Evolutionary conservation across 2,113 vertebrate genomes (phyloP), one percentile per base, ranked within the genome.

Genomic region (Dissostichus mawsoni): DNA sequence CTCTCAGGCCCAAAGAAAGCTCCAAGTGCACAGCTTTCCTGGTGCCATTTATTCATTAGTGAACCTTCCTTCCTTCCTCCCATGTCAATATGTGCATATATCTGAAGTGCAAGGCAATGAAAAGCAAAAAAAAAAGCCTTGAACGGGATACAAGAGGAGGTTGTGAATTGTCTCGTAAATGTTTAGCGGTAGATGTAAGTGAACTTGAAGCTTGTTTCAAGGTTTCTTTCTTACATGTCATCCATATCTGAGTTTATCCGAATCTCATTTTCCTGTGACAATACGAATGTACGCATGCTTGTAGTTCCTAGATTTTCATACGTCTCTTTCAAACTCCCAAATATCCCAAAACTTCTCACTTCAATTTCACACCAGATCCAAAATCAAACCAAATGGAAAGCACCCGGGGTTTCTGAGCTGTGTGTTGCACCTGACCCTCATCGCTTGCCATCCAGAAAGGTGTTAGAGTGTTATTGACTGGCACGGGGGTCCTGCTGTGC

Each of bases 401-500:
- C 47, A 29, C 59, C 36, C 7, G 8, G 36, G 36, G 36, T 41
- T 66, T 77, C 72, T 58, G 11, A 11, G 10, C 63, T 45, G 18
- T 6, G 55, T 56, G 67, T 68, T 47, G 14, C 7, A 11, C 74
- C 20, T 82, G 75, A 82, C 78, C 73, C 70, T 82, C 48, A 51
- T 66, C 61, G 51, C 70, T 78, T 76, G 69, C 64, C 75, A 55
- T 81, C 71, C 85, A 61, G 59, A 62, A 52, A 74, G 44, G 53
- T 76, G 66, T 85, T 55, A 13, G 76, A 51, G 55, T 79, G 74
- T 71, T 86, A 83, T 83, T 66, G 87, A 79, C 63, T 76, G 71
- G 59, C 66, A 29, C 59, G 17, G 59, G 68, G 82, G 63, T 70
- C 72, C 71, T 82, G 83, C 81, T 83, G 86, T 71, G 78, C 80